A percentile compares a stretch with the other conserved stretches of the same genome.
Conservation (phyloP, 2,888 invertebrate genomes). For the Xestia c-nigrum region DNA sequence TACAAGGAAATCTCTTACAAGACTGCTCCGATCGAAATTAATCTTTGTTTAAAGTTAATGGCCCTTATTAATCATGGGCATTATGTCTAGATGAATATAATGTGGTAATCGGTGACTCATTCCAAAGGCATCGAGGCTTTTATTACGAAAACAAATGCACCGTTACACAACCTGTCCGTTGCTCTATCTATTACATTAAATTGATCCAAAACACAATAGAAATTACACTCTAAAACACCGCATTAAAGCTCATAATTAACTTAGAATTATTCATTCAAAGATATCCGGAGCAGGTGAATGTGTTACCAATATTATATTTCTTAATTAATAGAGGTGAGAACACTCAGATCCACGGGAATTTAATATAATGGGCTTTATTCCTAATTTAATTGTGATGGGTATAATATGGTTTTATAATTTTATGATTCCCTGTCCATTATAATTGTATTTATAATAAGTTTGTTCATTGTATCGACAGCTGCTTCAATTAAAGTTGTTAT, state of each 20-base stretch:
- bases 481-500: conserved; percentile 55
- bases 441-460: conserved; percentile 41
- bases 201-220: conserved; percentile 54
- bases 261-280: conserved; percentile 16
- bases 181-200: conserved; percentile 72
- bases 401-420: conserved; percentile 57
- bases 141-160: conserved; percentile 86
- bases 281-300: conserved; percentile 81
- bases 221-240: conserved; percentile 63
- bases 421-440: conserved; percentile 48
- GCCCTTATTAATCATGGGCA: conserved; percentile 86
- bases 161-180: conserved; percentile 79
- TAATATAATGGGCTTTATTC: conserved; percentile 68
- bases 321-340: conserved; percentile 82
- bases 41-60: conserved; percentile 89
- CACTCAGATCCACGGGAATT: conserved; percentile 70
- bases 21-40: conserved; percentile 78
- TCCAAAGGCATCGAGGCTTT: conserved; percentile 80
- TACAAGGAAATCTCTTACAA: conserved; percentile 72
- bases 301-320: conserved; percentile 80
- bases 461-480: conserved; percentile 55
- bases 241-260: conserved; percentile 62
- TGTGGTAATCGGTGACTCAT: conserved; percentile 85
- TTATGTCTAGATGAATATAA: conserved; percentile 86
- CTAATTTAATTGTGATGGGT: conserved; percentile 62